Conservation (phyloP, 2,113 vertebrate genomes). For the Equus przewalskii region DNA sequence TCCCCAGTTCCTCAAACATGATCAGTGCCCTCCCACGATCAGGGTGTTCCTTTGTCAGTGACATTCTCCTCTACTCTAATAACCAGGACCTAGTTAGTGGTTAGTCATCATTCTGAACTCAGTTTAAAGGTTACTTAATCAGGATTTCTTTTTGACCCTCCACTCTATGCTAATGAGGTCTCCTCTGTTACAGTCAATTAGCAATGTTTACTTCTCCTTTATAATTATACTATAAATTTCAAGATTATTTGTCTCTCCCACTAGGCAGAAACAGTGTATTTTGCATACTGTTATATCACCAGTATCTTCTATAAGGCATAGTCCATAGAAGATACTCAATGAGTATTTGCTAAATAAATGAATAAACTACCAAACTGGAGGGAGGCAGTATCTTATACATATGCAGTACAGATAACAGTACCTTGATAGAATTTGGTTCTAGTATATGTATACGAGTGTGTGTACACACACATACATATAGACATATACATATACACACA, state of each 20-base stretch:
- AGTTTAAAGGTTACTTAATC: not conserved
- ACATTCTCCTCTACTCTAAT: not conserved
- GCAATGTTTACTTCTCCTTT: not conserved
- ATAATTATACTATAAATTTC: not conserved
- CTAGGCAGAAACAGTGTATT: not conserved
- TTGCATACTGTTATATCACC: not conserved
- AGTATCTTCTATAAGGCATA: not conserved
- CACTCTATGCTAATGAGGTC: not conserved
- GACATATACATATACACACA: not conserved
- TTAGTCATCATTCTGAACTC: not conserved
- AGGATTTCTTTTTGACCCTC: not conserved
- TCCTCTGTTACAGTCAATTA: not conserved
- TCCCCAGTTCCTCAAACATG: not conserved
- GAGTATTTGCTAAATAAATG: conserved; percentile 27
- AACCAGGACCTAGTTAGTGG: not conserved
- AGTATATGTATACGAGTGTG: no score
- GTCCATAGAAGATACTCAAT: not conserved
- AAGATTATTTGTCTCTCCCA: not conserved
- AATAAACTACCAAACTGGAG: not conserved
- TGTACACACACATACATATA: not conserved
- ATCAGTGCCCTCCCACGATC: not conserved
- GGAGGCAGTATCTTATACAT: not conserved
- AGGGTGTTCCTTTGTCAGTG: not conserved
- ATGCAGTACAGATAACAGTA: not conserved
- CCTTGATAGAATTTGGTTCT: not conserved